Base-by-base conservation (phyloP, 2,888 invertebrate genomes). In the Tineola bisselliella region DNA sequence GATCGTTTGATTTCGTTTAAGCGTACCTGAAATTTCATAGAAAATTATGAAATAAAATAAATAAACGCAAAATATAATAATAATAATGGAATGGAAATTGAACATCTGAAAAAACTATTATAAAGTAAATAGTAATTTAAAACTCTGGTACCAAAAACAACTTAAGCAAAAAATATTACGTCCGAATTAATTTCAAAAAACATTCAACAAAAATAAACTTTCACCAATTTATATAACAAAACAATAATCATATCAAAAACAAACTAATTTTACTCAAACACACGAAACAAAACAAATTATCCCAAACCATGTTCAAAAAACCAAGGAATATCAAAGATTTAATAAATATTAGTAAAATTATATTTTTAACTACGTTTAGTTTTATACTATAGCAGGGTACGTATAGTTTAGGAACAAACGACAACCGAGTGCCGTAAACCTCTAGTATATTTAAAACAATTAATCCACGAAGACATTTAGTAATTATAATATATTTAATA, bases 11-110 rank as follows among this genome's bases (percentile, higher is more conserved):
- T 12, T 71, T 74, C 73, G 68, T 69, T 73, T 84, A 86, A 67
- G 79, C 84, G 75, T 83, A 84, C 77, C 84, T 86, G 83, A 58
- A 78, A 80, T 63, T 63, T 30, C 61, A 60, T 25, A 25, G 25
- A 25, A 25, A 25, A 25, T 6, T 25, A 25, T 25, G 25, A 25
- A 25, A 25, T 25, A 6, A 25, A 25, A 25, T 25, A 25, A 6
- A n/a, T 43, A n/a, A 43, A 43, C 8, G 8, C 43, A 43, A n/a
- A 13, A 43, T 43, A 43, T 4, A 8, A n/a, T 3, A 43, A 43
- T 43, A n/a, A 5, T 43, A 59, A 59, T 64, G 64, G 60, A 25
- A 25, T 6, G 4, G 25, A 4, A 2, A 4, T 63, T 61, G 58
- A 61, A 64, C 59, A 44, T n/a, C n/a, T n/a, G 44, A 44, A 19